A percentile compares a stretch with the other conserved stretches of the same genome.
phyloP scores from a whole-genome alignment of 2,113 vertebrate species.

The Megaceryle torquata region DNA sequence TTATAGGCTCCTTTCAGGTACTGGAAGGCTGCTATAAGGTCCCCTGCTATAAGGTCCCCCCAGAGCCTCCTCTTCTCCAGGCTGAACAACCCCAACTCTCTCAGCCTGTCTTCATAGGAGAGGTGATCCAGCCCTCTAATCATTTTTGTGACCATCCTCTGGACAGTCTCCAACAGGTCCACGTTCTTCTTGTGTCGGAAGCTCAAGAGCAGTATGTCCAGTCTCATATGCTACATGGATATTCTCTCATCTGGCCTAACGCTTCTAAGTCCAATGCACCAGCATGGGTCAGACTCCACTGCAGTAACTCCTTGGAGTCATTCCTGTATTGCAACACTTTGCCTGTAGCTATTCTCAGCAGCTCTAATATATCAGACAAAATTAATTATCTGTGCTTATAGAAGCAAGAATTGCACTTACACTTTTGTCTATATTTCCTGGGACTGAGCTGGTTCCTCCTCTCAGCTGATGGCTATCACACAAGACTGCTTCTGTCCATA shows the following conservation, averaged over 20 bases:
- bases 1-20: no score
- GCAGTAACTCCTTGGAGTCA: neutral
- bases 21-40: no score
- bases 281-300: neutral
- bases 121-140: no score
- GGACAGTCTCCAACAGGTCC: no score
- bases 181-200: no score
- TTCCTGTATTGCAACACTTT: conserved; percentile 16
- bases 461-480: neutral
- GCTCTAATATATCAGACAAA: conserved; percentile 1
- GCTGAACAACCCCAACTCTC: no score
- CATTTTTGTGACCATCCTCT: no score
- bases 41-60: no score
- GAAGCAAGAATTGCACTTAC: conserved; percentile 7
- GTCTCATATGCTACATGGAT: neutral
- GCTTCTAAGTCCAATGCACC: neutral
- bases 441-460: neutral
- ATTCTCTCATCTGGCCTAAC: neutral
- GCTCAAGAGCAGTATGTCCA: neutral
- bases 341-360: conserved; percentile 28
- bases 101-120: no score
- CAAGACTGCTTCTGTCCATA: neutral
- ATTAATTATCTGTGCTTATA: conserved; percentile 5
- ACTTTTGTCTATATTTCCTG: neutral
- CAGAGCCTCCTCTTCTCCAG: no score